phyloP scores from a whole-genome alignment of 2,797 vertebrate genomes.

The Borostomias antarcticus region DNA sequence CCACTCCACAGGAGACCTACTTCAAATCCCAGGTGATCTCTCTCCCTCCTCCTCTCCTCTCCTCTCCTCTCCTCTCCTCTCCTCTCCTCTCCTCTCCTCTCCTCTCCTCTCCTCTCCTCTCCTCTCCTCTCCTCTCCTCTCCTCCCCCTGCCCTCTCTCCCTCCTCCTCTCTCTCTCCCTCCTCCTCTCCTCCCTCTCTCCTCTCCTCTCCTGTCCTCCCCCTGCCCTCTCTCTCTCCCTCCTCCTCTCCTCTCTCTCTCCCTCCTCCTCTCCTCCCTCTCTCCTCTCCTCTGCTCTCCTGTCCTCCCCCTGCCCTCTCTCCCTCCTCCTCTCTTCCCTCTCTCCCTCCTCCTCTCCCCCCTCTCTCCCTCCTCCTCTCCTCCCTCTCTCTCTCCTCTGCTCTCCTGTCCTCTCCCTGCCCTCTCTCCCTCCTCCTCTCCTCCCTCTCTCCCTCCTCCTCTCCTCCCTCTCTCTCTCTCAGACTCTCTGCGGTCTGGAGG shows the following conservation, averaged over 20 bases:
- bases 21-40: conserved; percentile 89
- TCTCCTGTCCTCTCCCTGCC: too few relatives aligned
- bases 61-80: not conserved
- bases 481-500: conserved; percentile 35
- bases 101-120: not conserved
- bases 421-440: too few relatives aligned
- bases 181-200: conserved; percentile 37
- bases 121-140: not conserved
- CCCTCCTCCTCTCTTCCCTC: too few relatives aligned
- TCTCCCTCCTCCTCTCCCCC: too few relatives aligned
- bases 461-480: conserved; percentile 29
- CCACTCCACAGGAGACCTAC: conserved; percentile 94
- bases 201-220: too few relatives aligned
- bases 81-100: not conserved
- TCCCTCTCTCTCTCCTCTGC: too few relatives aligned
- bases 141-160: not conserved
- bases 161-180: conserved; percentile 5
- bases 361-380: too few relatives aligned
- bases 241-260: not conserved
- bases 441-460: conserved; percentile 21
- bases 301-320: too few relatives aligned
- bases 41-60: not conserved
- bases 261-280: conserved; percentile 36
- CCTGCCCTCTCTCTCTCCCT: too few relatives aligned
- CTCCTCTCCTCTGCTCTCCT: too few relatives aligned